Evolutionary conservation across 1,140 invertebrate species (phyloP), one percentile per base, ranked within the genome.

Genomic region (Papilio aristodemus): DNA sequence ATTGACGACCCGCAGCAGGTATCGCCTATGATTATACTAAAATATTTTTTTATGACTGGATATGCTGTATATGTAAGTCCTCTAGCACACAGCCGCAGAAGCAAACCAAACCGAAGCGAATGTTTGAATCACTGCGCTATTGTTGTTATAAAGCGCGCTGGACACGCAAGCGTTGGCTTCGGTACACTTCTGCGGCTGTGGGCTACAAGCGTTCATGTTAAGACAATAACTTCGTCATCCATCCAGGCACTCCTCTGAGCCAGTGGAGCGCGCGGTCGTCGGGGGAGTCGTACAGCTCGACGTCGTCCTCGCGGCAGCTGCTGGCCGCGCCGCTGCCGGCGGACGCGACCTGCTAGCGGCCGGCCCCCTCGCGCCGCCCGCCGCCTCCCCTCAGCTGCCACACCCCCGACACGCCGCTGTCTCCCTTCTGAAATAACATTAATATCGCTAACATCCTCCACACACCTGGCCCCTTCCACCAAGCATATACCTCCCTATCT

Each of bases 241-340:
- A 11, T 37, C 22, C 91, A 76, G 94, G 94, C 58, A 95, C 94
- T 14, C 95, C 95, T 3, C 84, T 95, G 38, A 94, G 93, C 59
- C 91, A 93, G 69, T 92, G 94, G 1, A 95, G 94, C 74, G 94
- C 94, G 71, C 93, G 95, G 63, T 95, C 94, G 72, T 95, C 95
- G 63, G 94, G 94, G 60, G 95, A 96, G 76, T 95, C 95, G 80
- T 95, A 95, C 86, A 95, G 94, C 74, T 95, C 95, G 11, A 94
- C 94, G 59, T 95, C 94, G 8, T 95, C 95, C 41, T 95, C 95
- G 1, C 92, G 94, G 32, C 94, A 95, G 75, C 84, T 95, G 67
- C 88, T 95, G 36, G 79, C 81, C 59, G 75, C 81, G 11, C 75
- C 83, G 58, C 77, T 77, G 19, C 69, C 80, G 19, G 71, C 86